A percentile compares a stretch with the other conserved stretches of the same genome.
Evolutionary conservation across 2,888 invertebrate species (phyloP).

Genomic region (Galerucella calmariensis): DNA sequence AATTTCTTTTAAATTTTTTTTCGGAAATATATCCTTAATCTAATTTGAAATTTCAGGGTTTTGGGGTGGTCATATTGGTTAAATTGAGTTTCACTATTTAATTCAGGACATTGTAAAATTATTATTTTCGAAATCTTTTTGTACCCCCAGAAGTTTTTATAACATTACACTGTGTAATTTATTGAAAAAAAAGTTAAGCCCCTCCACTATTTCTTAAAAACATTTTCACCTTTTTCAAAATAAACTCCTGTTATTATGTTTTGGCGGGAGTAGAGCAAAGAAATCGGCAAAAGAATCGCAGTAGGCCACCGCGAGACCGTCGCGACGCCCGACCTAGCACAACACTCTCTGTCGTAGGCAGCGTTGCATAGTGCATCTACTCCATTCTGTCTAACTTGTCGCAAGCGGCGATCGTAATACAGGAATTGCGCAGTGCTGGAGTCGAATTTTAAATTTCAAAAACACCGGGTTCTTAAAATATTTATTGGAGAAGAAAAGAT

Average conservation of each 20-base stretch:
- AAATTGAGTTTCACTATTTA: too few species aligned
- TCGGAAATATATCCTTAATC: too few species aligned
- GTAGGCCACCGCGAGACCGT: conserved; percentile 52
- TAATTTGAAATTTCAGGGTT: too few species aligned
- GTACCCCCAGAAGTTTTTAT: background rate
- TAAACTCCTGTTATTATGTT: conserved; percentile 42
- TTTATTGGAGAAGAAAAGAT: background rate
- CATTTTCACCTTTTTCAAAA: conserved; percentile 40
- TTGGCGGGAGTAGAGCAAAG: conserved; percentile 49
- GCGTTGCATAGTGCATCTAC: conserved; percentile 45
- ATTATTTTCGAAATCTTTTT: too few species aligned
- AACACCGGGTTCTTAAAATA: background rate
- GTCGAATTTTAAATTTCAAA: conserved; percentile 9
- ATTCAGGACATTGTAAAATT: background rate
- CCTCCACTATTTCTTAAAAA: conserved; percentile 25
- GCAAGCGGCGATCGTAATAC: conserved; percentile 23
- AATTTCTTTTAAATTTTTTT: too few species aligned
- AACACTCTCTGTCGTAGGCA: conserved; percentile 64
- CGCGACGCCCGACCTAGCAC: conserved; percentile 65
- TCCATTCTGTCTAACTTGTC: conserved; percentile 48
- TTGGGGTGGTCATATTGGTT: too few species aligned
- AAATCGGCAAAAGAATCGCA: conserved; percentile 57
- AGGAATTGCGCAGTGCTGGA: conserved; percentile 27
- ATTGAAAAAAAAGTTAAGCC: conserved; percentile 20
- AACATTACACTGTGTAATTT: background rate